Conservation (phyloP, 2,888 invertebrate species). For the Cantharis rustica region DNA sequence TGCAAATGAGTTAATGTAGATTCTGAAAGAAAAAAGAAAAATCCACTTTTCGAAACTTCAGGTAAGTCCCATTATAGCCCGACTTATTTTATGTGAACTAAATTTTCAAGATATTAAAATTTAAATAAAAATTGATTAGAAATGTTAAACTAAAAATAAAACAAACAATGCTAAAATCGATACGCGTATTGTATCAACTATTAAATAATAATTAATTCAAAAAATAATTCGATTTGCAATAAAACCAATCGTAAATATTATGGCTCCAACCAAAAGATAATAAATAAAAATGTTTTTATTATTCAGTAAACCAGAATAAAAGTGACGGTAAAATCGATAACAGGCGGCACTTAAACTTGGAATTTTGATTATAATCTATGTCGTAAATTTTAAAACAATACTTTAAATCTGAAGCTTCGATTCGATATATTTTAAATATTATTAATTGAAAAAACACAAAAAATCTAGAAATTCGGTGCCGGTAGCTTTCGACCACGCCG, state of each 20-base stretch:
- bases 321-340: neutral
- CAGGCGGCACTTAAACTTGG: neutral
- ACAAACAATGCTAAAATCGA: neutral
- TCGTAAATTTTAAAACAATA: neutral
- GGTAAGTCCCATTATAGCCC: neutral
- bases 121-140: neutral
- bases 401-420: neutral
- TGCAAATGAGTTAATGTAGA: too few species aligned
- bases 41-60: neutral
- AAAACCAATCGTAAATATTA: neutral
- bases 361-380: neutral
- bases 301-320: neutral
- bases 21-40: too few species aligned
- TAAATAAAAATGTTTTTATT: neutral
- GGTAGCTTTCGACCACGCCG: neutral
- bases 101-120: neutral
- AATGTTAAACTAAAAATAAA: neutral
- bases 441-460: neutral
- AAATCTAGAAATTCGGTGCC: neutral
- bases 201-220: neutral
- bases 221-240: neutral
- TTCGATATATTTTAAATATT: neutral
- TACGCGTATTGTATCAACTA: neutral
- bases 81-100: neutral
- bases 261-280: neutral